These are phyloP conservation scores for Cyphomyrus discorhynchus DNA, from an alignment of 2,113 vertebrate species.

Conservation along the genomic window DNA sequence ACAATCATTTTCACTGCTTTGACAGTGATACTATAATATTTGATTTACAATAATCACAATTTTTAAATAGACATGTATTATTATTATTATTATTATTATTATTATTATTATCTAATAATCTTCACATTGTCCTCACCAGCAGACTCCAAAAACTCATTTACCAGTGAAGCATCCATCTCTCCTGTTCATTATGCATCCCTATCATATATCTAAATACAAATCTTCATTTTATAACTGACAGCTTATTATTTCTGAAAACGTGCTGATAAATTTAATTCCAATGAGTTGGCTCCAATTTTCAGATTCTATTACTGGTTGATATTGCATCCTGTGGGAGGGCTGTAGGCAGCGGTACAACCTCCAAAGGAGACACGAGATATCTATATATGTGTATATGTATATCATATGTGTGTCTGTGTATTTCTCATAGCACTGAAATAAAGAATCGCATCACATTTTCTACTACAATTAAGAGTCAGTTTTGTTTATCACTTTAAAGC, in stretches of 20 bases:
- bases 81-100: slow-evolving; percentile 7
- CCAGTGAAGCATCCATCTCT: slow-evolving; percentile 60
- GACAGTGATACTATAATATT: neutral
- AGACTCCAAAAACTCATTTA: slow-evolving; percentile 13
- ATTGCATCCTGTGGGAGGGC: slow-evolving; percentile 14
- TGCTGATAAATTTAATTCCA: slow-evolving; percentile 72
- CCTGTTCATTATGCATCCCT: slow-evolving; percentile 62
- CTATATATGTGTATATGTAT: slow-evolving; percentile 1
- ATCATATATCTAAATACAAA: slow-evolving; percentile 57
- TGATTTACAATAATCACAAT: neutral
- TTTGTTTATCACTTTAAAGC: neutral
- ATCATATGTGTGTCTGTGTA: neutral
- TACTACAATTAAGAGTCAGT: neutral
- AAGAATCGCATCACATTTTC: neutral
- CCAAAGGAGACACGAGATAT: neutral
- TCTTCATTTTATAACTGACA: slow-evolving; percentile 58
- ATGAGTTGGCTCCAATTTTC: slow-evolving; percentile 60
- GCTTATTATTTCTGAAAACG: slow-evolving; percentile 71
- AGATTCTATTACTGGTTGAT: slow-evolving; percentile 56
- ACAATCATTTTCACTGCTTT: neutral
- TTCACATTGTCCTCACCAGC: neutral
- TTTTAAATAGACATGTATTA: neutral
- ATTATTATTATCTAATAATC: slow-evolving; percentile 1
- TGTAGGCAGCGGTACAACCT: slow-evolving; percentile 7
- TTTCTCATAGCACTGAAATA: neutral